These are phyloP conservation scores for Euplagia quadripunctaria DNA, from an alignment of 2,888 invertebrate genomes.

Conservation along the genomic window DNA sequence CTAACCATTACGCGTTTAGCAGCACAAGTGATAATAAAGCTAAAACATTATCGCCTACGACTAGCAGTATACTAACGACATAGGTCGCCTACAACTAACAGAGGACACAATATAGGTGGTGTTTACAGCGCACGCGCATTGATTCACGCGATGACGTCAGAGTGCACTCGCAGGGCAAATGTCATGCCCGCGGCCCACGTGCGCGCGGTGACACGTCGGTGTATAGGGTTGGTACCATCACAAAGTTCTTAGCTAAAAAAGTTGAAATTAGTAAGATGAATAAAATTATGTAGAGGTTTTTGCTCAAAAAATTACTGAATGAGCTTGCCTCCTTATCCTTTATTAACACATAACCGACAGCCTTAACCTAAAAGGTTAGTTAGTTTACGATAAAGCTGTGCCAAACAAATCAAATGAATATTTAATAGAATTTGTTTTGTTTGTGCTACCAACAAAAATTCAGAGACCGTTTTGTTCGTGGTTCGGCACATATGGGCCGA, in stretches of 20 bases:
- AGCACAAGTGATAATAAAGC: slow-evolving; percentile 41
- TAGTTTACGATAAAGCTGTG: neutral
- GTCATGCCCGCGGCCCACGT: slow-evolving; percentile 80
- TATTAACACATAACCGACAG: neutral
- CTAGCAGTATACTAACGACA: slow-evolving; percentile 23
- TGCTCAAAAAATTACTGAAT: no score
- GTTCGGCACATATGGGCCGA: no score
- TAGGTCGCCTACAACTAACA: slow-evolving; percentile 24
- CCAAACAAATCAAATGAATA: neutral
- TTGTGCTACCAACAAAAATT: neutral
- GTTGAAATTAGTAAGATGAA: neutral
- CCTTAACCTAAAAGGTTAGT: no score
- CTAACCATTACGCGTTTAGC: slow-evolving; percentile 35
- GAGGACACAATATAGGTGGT: slow-evolving; percentile 18
- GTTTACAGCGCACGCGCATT: slow-evolving; percentile 47
- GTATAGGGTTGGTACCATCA: slow-evolving; percentile 46
- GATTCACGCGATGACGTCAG: slow-evolving; percentile 75
- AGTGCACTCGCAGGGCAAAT: slow-evolving; percentile 75
- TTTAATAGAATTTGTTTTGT: neutral
- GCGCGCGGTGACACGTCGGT: slow-evolving; percentile 59
- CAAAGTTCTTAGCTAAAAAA: neutral
- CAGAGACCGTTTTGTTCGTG: neutral
- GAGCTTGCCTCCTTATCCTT: no score
- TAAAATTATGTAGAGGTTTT: no score
- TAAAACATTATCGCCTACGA: slow-evolving; percentile 48